Base-by-base conservation (phyloP, 2,113 vertebrate species). In the Gavia stellata region DNA sequence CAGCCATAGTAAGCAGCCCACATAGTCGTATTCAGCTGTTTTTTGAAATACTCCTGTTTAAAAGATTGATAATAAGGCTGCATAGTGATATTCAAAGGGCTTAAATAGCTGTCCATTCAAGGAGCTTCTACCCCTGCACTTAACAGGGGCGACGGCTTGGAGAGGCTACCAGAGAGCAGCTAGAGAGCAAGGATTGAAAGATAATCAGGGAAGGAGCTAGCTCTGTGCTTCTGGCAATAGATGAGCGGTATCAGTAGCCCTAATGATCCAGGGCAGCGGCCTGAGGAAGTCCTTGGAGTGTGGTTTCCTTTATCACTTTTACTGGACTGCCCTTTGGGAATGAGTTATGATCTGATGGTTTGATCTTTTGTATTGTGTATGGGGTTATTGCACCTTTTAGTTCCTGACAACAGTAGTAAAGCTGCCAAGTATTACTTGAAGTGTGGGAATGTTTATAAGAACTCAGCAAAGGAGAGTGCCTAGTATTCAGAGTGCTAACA, bases 231-330 rank as follows among this genome's bases (percentile, higher is more conserved):
- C 94, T 81, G 90, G 92, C 90, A 45, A 67, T 38, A 72, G 96
- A 78, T 44, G 90, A 86, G 94, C 86, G 40, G 16, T 23, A 63
- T 56, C 94, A 55, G 96, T 34, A 91, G 91, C 92, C 83, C 92
- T 50, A 71, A n/a, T 45, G 91, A 92, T 81, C 17, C 88, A 8
- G 92, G 89, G 92, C 96, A 97, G 92, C 92, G 96, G 94, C 95
- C 95, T 97, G 97, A 91, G 89, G 96, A 96, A 96, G 91, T 95
- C 95, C 94, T 96, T 96, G 97, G 96, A 95, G 95, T 85, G 94
- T 77, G 97, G 81, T 94, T 97, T 73, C 73, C 94, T 94, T 95
- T 95, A 91, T 94, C 94, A 91, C 92, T 92, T 96, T 94, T 92
- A 73, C 94, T 53, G 77, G 92, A 82, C 96, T 91, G 92, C 89